A percentile compares a stretch with the other conserved stretches of the same genome.
These are phyloP conservation scores for Acrocephalus scirpaceus DNA, from an alignment of 2,797 vertebrate species.

Conservation along the genomic window DNA sequence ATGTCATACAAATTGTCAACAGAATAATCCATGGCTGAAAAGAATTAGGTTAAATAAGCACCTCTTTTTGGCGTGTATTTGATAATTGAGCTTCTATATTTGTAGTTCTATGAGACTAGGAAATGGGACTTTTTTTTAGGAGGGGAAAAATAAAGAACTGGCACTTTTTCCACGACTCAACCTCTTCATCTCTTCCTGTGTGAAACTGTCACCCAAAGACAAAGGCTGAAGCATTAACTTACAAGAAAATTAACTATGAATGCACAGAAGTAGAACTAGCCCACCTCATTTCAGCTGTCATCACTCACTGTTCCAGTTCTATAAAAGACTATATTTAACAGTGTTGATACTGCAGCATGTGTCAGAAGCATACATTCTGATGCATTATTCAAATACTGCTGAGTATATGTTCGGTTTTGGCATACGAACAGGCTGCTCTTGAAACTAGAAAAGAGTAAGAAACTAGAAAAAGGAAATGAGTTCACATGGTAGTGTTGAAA, in stretches of 20 bases:
- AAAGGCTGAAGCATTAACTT: slow-evolving; percentile 33
- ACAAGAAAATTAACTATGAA: slow-evolving; percentile 48
- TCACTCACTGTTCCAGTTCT: slow-evolving; percentile 58
- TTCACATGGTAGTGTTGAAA: background rate
- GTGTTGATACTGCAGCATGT: slow-evolving; percentile 66
- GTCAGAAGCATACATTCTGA: slow-evolving; percentile 65
- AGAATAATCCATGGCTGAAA: background rate
- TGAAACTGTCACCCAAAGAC: slow-evolving; percentile 25
- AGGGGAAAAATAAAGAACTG: background rate
- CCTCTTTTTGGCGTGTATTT: background rate
- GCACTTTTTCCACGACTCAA: background rate
- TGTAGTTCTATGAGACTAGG: background rate
- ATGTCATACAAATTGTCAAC: rapidly evolving
- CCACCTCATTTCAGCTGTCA: slow-evolving; percentile 68
- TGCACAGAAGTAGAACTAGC: slow-evolving; percentile 43
- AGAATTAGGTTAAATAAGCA: background rate
- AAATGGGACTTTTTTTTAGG: background rate
- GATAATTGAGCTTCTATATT: background rate
- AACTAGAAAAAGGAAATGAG: slow-evolving; percentile 8
- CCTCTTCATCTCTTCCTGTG: slow-evolving; percentile 7
- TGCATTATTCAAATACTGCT: slow-evolving; percentile 66
- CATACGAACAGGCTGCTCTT: slow-evolving; percentile 26
- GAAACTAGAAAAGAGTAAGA: background rate
- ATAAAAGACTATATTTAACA: slow-evolving; percentile 65
- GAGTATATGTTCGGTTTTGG: slow-evolving; percentile 52